Evolutionary conservation across 2,797 vertebrate genomes (phyloP).

Genomic region (Oryzias sinensis): DNA sequence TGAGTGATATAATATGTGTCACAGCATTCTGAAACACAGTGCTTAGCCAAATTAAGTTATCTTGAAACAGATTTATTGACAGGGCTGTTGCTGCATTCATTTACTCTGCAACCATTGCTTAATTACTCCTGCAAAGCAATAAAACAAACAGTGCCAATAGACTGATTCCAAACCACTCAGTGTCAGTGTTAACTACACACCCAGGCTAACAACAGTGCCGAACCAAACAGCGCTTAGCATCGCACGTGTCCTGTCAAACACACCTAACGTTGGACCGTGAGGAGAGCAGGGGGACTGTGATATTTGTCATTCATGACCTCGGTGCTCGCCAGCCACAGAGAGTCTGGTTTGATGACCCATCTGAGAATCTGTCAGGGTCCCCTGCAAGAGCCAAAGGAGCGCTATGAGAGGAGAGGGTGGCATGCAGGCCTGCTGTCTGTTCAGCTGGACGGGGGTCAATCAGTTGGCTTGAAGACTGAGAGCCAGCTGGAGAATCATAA

Average conservation of each 20-base stretch:
- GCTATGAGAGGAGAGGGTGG: slow-evolving; percentile 42
- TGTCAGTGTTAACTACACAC: slow-evolving; percentile 62
- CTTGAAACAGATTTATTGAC: slow-evolving; percentile 79
- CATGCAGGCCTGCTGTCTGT: slow-evolving; percentile 59
- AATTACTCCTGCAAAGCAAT: slow-evolving; percentile 71
- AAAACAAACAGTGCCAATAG: slow-evolving; percentile 70
- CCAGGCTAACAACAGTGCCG: slow-evolving; percentile 29
- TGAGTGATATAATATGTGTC: slow-evolving; percentile 75
- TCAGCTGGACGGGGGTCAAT: slow-evolving; percentile 71
- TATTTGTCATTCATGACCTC: slow-evolving; percentile 65
- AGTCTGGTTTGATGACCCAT: slow-evolving; percentile 74
- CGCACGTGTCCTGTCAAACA: slow-evolving; percentile 18
- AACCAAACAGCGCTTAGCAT: slow-evolving; percentile 26
- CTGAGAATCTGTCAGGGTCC: slow-evolving; percentile 62
- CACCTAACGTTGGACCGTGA: slow-evolving; percentile 20
- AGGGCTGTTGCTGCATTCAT: slow-evolving; percentile 62
- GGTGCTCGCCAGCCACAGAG: slow-evolving; percentile 43
- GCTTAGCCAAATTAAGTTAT: slow-evolving; percentile 78
- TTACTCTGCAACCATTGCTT: slow-evolving; percentile 72
- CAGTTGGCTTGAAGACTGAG: slow-evolving; percentile 48
- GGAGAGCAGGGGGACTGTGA: slow-evolving; percentile 38
- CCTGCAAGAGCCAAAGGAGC: slow-evolving; percentile 52
- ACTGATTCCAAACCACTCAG: slow-evolving; percentile 67
- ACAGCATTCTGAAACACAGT: slow-evolving; percentile 70
- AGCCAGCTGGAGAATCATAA: slow-evolving; percentile 74